phyloP scores from a whole-genome alignment of 1,140 invertebrate genomes.

The Ceratina japonica region DNA sequence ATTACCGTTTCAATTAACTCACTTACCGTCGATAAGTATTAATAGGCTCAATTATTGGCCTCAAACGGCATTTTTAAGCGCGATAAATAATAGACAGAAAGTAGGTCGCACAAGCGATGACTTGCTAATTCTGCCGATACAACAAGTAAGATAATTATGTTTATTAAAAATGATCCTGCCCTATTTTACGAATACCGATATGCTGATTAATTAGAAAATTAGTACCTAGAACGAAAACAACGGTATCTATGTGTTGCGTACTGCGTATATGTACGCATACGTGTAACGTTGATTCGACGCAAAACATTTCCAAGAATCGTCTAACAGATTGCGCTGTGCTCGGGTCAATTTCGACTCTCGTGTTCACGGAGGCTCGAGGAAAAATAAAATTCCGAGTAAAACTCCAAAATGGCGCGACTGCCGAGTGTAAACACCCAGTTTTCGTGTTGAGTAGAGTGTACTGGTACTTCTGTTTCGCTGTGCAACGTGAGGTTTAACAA shows the following conservation, averaged over 20 bases:
- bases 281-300: background rate
- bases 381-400: constrained; percentile 66
- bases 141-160: background rate
- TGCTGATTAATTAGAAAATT: background rate
- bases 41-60: background rate
- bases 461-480: constrained; percentile 46
- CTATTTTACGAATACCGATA: background rate
- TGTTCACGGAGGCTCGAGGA: constrained; percentile 28
- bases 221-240: background rate
- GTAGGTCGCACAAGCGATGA: background rate
- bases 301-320: background rate
- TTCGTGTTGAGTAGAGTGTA: constrained; percentile 53
- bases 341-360: constrained; percentile 31
- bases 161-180: background rate
- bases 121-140: background rate
- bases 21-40: background rate
- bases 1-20: constrained; percentile 8
- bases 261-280: background rate
- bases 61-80: background rate
- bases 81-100: background rate
- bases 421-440: constrained; percentile 70
- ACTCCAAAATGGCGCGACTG: constrained; percentile 70
- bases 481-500: constrained; percentile 59
- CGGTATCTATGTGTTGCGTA: background rate
- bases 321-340: constrained; percentile 15